Base-by-base conservation (phyloP, 1,140 invertebrate species). In the Hirudo medicinalis region DNA sequence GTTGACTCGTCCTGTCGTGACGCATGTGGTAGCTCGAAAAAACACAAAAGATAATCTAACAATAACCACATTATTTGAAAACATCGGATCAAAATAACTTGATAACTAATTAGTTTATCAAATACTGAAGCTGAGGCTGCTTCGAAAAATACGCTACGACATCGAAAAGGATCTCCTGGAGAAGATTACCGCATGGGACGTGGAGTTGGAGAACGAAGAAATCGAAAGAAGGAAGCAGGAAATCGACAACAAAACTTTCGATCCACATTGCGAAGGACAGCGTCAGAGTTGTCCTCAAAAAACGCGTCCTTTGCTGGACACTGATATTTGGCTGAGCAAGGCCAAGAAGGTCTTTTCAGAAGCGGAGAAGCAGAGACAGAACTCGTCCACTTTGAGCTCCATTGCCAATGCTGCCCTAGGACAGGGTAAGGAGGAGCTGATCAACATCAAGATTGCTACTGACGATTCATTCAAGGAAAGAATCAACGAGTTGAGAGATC, bases 111-210 rank as follows among this genome's bases (percentile, higher is more conserved):
- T 32, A 63, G 22, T 22, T 63, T 25, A 11, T 63, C 1, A 25
- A 22, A 63, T 25, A 25, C 57, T 32, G 22, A 22, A 63, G 57
- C 29, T 63, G 29, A 22, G 57, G 22, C 19, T 63, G 22, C 29
- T 63, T 22, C 57, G 57, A 25, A 63, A 63, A 63, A 22, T 63
- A 25, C 57, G 57, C 57, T 20, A 63, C 57, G 57, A 63, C 57
- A 63, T 63, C 57, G 57, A 63, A 32, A 63, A 63, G 57, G 57
- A 63, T 22, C 22, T 63, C 29, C 57, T 63, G 57, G 29, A 25
- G 20, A 63, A 63, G 57, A 22, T 63, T 5, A 63, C 57, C 22
- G 29, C 22, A 5, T 63, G 22, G 22, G 57, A 63, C 17, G 57
- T 63, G 8, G 57, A 63, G 29, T 6, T 63, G 57, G 57, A 63